phyloP scores from a whole-genome alignment of 2,888 invertebrate species.

The Anagyrus pseudococci region DNA sequence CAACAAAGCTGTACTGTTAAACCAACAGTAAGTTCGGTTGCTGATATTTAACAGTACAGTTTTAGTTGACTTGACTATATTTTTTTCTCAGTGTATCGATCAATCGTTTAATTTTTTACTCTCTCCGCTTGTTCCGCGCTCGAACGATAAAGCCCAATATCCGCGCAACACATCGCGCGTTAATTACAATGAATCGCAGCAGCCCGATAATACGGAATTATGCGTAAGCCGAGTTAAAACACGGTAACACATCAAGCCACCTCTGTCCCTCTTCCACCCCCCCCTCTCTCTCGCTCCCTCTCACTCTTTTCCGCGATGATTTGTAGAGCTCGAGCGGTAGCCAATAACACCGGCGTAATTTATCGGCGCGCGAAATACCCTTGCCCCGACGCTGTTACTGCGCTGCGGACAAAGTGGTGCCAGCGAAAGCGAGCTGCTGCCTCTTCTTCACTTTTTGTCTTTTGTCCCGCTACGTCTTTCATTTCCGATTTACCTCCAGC shows the following conservation, averaged over 20 bases:
- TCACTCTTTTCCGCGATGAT: conserved; percentile 30
- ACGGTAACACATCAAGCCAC: conserved; percentile 33
- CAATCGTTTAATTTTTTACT: neutral
- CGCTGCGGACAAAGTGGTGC: neutral
- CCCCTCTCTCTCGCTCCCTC: neutral
- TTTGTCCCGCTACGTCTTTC: conserved; percentile 16
- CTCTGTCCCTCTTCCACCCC: no score
- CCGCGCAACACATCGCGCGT: conserved; percentile 28
- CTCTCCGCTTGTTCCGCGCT: no score
- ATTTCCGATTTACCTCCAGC: conserved; percentile 28
- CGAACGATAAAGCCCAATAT: conserved; percentile 7
- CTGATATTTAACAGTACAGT: no score
- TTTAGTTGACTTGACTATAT: no score
- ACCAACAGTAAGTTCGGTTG: no score
- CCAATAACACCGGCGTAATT: conserved; percentile 51
- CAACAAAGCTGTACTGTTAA: no score
- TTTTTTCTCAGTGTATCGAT: no score
- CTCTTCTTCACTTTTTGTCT: no score
- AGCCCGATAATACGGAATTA: conserved; percentile 49
- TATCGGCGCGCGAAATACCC: no score
- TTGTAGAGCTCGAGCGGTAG: conserved; percentile 40
- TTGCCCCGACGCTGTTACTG: no score
- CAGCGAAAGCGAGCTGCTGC: neutral
- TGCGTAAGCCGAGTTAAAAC: conserved; percentile 50
- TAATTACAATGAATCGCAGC: conserved; percentile 49